These are phyloP conservation scores for Falco berigora DNA, from an alignment of 2,797 vertebrate species.

Conservation along the genomic window DNA sequence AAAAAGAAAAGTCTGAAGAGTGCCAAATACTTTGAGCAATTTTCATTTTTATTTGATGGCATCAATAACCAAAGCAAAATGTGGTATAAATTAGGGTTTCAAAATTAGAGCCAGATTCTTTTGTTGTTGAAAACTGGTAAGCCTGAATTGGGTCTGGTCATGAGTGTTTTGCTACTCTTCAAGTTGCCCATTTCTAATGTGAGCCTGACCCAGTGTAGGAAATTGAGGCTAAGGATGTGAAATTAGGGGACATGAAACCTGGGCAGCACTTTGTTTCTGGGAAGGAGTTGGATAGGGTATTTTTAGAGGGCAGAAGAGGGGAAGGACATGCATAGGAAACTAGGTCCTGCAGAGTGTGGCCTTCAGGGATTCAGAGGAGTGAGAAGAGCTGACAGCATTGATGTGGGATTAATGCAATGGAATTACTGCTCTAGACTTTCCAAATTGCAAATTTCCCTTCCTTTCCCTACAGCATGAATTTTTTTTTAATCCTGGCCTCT, in stretches of 20 bases:
- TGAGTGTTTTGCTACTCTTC: not conserved
- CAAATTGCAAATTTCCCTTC: conserved; percentile 30
- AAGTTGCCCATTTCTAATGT: not conserved
- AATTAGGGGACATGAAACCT: not conserved
- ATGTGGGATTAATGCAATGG: not conserved
- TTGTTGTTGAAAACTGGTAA: conserved; percentile 4
- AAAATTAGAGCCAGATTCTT: not conserved
- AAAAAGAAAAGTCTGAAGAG: not conserved
- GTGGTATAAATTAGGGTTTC: conserved; percentile 15
- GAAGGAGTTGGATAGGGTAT: not conserved
- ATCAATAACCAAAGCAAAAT: conserved; percentile 15
- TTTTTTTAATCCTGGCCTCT: conserved; percentile 55
- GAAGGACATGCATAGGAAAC: not conserved
- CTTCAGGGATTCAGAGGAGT: conserved; percentile 7
- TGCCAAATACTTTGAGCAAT: not conserved
- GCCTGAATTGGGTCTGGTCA: not conserved
- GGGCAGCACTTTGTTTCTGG: not conserved
- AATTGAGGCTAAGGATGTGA: not conserved
- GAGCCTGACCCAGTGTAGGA: not conserved
- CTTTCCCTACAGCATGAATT: conserved; percentile 7
- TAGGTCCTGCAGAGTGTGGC: not conserved
- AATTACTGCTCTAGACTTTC: conserved; percentile 21
- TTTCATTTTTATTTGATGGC: not conserved
- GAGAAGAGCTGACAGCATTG: not conserved
- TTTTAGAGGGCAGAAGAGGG: conserved; percentile 10